Base-by-base conservation (phyloP, 2,888 invertebrate genomes). In the Cryptocephalus primarius region DNA sequence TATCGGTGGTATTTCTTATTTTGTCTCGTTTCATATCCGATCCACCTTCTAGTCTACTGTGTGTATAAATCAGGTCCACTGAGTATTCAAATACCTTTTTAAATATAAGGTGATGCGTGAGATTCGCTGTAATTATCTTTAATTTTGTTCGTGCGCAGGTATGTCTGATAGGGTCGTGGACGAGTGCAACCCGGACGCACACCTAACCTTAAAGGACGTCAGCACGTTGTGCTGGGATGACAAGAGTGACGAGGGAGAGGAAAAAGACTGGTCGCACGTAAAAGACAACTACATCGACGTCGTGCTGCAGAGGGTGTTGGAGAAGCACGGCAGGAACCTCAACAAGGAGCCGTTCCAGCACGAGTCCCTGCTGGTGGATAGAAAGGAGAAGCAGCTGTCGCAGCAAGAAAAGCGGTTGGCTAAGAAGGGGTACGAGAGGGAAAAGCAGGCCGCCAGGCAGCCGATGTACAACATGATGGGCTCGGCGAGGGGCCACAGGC, bases 91-190 rank as follows among this genome's bases (percentile, higher is more conserved):
- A n/a, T n/a, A n/a, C n/a, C n/a, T n/a, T n/a, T n/a, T n/a, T n/a
- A n/a, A n/a, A 22, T 22, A 22, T n/a, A 22, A 22, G 6, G 22
- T 6, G 6, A 22, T 22, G 22, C 6, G 22, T 22, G 22, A 4
- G 22, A 22, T 22, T 22, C 6, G 22, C 22, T 22, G 2, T 22
- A 22, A 2, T 22, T 4, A 22, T 22, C 22, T 22, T 22, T 4
- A 22, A 22, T 4, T 22, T 6, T 6, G 22, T 22, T 4, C 6
- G 22, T 22, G 22, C 6, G 22, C 44, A 70, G 70, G 71, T 48
- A 94, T 97, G 88, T 89, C 96, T 0, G 95, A 97, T 70, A 79
- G 97, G 11, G 95, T 99, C 4, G 95, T 99, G 0, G 97, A 99
- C 72, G 97, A 99, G 67, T 88, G 95, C 63, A 94, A 96, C 69